Base-by-base conservation (phyloP, 2,888 invertebrate genomes). In the Heliothis peltigera region DNA sequence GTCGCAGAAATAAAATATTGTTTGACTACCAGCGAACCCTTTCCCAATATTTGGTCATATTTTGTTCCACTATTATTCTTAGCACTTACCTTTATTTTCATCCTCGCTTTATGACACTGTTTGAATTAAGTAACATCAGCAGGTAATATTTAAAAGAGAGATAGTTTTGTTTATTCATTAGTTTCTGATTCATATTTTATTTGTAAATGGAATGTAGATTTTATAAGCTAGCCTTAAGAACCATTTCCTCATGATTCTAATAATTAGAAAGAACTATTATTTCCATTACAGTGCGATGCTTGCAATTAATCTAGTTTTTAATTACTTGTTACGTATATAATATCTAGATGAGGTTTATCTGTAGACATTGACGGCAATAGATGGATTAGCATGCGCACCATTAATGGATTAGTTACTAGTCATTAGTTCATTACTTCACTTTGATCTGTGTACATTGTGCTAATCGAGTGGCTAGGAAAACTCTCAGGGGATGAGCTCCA, bases 1-100 rank as follows among this genome's bases (percentile, higher is more conserved):
- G 65, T 44, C 63, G 48, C 18, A 21, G 39, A 52, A 55, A 62
- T 55, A 67, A 64, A 67, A 62, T 70, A 64, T 57, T 58, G 66
- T 60, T 74, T 78, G 61, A 52, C 59, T 78, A 62, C 49, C 43
- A 58, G 56, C 56, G 44, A 64, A 61, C 60, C 72, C 77, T 65
- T 71, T 77, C 64, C 53, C 54, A 55, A 77, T 77, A 76, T 74
- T 74, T 65, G 46, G 55, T 55, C 48, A 55, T 52, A 76, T 62
- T 73, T 52, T 77, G 60, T 72, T 60, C 59, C 51, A 52, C 57
- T 68, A 60, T 68, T 63, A 65, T 62, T 62, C 42, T 51, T 15
- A 63, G 58, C 57, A 61, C 49, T 61, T 74, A 60, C 47, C 43
- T 49, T 61, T 69, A 19, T 39, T 71, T 32, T 43, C 25, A 39